These are phyloP conservation scores for Phalacrocorax brasilianus DNA, from an alignment of 2,113 vertebrate genomes.

Conservation along the genomic window DNA sequence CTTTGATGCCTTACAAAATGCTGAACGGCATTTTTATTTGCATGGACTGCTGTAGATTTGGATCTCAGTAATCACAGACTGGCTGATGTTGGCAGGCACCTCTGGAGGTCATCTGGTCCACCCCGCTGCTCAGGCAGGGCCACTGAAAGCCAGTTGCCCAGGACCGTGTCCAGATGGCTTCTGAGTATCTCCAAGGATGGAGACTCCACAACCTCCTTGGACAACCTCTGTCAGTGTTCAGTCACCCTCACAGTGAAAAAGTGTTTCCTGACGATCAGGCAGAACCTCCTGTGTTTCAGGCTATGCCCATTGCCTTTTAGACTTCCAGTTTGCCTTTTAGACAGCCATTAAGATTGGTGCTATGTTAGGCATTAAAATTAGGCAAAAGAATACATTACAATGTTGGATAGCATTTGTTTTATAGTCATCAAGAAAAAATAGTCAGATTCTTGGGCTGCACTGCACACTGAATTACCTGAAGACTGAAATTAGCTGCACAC, in stretches of 20 bases:
- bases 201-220: background rate
- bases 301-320: background rate
- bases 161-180: background rate
- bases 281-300: background rate
- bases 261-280: background rate
- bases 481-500: background rate
- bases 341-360: background rate
- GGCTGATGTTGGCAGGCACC: background rate
- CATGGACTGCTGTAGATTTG: background rate
- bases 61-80: background rate
- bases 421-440: background rate
- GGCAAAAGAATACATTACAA: background rate
- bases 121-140: background rate
- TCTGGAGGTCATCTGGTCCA: background rate
- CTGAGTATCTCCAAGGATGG: background rate
- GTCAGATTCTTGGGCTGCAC: background rate
- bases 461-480: background rate
- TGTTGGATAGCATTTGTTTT: background rate
- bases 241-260: background rate
- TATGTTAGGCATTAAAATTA: background rate
- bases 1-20: background rate
- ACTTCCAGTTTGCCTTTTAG: background rate
- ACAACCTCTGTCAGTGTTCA: background rate
- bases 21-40: background rate
- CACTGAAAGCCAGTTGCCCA: background rate